phyloP scores from a whole-genome alignment of 2,797 vertebrate species.

The Masticophis lateralis region DNA sequence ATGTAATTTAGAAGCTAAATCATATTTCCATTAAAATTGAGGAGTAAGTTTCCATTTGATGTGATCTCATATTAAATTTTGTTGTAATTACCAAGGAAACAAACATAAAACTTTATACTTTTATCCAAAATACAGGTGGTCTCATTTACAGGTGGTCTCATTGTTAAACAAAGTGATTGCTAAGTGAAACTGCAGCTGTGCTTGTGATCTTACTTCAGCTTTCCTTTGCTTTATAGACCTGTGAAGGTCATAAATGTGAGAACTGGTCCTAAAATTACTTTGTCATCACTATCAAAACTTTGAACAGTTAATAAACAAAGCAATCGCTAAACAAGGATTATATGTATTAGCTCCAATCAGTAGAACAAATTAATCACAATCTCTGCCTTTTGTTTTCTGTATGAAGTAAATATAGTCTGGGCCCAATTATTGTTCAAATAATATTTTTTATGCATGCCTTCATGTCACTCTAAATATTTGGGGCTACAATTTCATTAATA shows the following conservation, averaged over 20 bases:
- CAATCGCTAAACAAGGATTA: background rate
- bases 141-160: background rate
- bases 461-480: background rate
- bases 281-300: background rate
- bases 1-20: background rate
- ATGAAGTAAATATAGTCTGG: background rate
- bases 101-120: slow-evolving; percentile 1
- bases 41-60: background rate
- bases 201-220: background rate
- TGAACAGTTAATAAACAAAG: background rate
- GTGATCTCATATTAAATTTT: background rate
- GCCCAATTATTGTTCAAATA: background rate
- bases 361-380: background rate
- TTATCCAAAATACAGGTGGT: background rate
- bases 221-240: background rate
- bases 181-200: background rate
- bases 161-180: background rate
- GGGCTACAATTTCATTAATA: background rate
- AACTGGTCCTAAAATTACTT: background rate
- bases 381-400: background rate
- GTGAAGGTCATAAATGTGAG: background rate
- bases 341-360: background rate
- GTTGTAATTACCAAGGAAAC: slow-evolving; percentile 4
- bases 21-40: slow-evolving; percentile 6
- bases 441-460: slow-evolving; percentile 6